Conservation (phyloP, 2,797 vertebrate species). For the Fratercula arctica region DNA sequence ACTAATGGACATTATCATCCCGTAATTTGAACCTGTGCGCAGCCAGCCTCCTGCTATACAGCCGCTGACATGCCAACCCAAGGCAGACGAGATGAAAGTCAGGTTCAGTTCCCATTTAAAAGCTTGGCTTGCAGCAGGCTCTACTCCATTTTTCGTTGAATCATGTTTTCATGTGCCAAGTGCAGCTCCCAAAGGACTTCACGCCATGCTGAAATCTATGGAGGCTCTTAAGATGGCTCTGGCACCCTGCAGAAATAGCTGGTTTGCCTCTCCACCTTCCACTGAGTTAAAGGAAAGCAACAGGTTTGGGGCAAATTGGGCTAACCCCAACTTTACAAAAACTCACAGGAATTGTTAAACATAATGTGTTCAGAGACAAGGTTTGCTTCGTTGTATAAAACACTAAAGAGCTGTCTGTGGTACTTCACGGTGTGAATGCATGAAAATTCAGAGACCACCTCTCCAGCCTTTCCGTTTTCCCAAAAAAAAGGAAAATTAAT, state of each 20-base stretch:
- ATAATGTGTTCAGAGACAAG: background rate
- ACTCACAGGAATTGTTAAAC: background rate
- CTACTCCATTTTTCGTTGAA: background rate
- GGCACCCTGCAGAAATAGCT: background rate
- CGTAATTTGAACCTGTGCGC: background rate
- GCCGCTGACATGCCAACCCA: background rate
- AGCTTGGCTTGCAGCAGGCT: background rate
- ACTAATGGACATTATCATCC: background rate
- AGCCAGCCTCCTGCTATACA: background rate
- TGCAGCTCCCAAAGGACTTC: background rate
- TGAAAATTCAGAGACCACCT: background rate
- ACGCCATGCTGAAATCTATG: background rate
- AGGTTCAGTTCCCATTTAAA: background rate
- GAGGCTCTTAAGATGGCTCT: slow-evolving; percentile 4
- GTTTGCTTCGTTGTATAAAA: background rate
- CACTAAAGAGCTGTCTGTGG: background rate
- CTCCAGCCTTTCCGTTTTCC: background rate
- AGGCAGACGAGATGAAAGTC: background rate
- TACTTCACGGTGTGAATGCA: fast-evolving
- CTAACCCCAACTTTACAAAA: background rate
- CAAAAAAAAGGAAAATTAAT: background rate
- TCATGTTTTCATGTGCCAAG: background rate
- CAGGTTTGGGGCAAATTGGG: background rate
- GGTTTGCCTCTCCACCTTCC: background rate
- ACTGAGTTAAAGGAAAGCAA: background rate